Conservation (phyloP, 2,888 invertebrate genomes). For the Conops quadrifasciatus region DNA sequence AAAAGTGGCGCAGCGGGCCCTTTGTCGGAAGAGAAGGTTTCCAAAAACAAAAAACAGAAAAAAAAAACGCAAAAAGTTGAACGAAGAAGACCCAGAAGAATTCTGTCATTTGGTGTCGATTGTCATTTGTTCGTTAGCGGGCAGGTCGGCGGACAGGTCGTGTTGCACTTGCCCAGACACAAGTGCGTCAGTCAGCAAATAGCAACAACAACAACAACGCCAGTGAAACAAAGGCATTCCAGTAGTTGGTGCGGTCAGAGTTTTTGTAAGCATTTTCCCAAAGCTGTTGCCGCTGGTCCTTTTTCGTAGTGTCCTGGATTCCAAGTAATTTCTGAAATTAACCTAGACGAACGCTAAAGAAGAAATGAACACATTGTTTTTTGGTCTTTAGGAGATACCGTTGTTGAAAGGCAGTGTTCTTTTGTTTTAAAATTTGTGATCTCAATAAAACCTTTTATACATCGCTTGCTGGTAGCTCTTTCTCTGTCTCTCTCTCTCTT, state of each 20-base stretch:
- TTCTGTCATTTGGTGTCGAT: conserved; percentile 14
- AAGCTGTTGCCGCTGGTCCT: conserved; percentile 1
- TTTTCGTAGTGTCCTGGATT: conserved; percentile 14
- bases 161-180: conserved; percentile 13
- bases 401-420: not conserved
- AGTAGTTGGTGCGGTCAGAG: conserved; percentile 18
- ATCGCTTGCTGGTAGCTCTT: not conserved
- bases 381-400: no score
- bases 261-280: not conserved
- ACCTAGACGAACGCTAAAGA: not conserved
- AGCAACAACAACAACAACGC: not conserved
- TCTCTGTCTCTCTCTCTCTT: not conserved
- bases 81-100: not conserved
- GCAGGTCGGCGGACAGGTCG: not conserved
- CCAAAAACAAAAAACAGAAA: no score
- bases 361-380: not conserved
- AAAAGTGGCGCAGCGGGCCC: no score
- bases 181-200: conserved; percentile 28
- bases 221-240: not conserved
- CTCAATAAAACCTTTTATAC: conserved; percentile 28
- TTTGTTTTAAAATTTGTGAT: conserved; percentile 23
- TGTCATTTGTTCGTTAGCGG: not conserved
- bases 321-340: conserved; percentile 29
- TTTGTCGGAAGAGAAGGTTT: no score
- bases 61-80: no score